A percentile compares a stretch with the other conserved stretches of the same genome.
Evolutionary conservation across 2,113 vertebrate species (phyloP).

Genomic region (Ginglymostoma cirratum): DNA sequence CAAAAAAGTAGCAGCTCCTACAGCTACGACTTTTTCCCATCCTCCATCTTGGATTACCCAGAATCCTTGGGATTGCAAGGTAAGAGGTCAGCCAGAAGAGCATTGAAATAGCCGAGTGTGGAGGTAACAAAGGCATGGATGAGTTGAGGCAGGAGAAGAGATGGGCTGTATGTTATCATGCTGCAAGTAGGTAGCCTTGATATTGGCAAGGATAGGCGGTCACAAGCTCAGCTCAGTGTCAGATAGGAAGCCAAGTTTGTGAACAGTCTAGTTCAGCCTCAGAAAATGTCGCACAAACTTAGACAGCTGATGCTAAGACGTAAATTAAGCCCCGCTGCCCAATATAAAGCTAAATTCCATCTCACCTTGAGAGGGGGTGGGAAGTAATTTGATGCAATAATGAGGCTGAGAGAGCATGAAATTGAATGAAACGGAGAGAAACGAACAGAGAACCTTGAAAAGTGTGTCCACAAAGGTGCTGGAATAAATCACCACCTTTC

Average conservation of each 20-base stretch:
- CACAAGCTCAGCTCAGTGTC: not conserved
- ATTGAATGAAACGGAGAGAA: not conserved
- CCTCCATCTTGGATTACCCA: no score
- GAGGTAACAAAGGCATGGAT: not conserved
- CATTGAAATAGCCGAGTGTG: not conserved
- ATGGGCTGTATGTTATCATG: not conserved
- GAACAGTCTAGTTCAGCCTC: not conserved
- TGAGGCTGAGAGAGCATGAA: not conserved
- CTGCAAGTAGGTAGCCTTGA: not conserved
- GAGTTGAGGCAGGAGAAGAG: not conserved
- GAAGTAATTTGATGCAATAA: conserved; percentile 12
- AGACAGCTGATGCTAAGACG: not conserved
- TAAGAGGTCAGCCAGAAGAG: not conserved
- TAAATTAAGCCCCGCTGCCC: not conserved
- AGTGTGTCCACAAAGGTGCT: not conserved
- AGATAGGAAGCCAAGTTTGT: not conserved
- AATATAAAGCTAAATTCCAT: not conserved
- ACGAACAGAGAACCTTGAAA: not conserved
- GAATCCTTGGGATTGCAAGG: not conserved
- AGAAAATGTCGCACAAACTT: not conserved
- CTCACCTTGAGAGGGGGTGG: not conserved
- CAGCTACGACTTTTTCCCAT: no score
- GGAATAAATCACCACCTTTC: not conserved
- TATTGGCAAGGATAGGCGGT: not conserved
- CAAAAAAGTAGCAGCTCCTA: no score